Percentiles rank a stretch among this genome's conserved stretches.
These are phyloP conservation scores for Myotis findleyi DNA, from an alignment of 2,797 vertebrate genomes.

Conservation along the genomic window DNA sequence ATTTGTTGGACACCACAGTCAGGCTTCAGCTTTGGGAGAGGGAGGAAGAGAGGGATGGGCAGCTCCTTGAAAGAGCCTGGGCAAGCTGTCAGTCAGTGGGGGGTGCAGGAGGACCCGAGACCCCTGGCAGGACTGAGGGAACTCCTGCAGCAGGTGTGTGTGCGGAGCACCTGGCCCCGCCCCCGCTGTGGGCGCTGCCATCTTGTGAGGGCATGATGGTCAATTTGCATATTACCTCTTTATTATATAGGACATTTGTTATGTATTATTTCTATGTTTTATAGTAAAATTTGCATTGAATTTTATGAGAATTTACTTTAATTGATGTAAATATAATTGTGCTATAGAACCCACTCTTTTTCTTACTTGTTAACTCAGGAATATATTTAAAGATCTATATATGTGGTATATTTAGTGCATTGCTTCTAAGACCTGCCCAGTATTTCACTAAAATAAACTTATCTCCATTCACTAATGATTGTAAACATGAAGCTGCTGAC, in stretches of 20 bases:
- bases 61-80: too few species aligned
- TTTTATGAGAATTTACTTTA: not conserved
- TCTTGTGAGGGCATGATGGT: too few species aligned
- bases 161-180: too few species aligned
- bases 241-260: not conserved
- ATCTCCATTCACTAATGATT: not conserved
- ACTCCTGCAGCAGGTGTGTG: too few species aligned
- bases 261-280: slow-evolving; percentile 1
- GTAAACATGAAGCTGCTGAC: not conserved
- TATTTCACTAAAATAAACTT: not conserved
- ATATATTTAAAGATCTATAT: not conserved
- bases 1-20: too few species aligned
- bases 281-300: not conserved
- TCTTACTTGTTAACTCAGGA: not conserved
- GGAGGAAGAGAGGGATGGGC: too few species aligned
- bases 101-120: too few species aligned
- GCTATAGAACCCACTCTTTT: not conserved
- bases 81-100: too few species aligned
- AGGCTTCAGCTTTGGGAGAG: too few species aligned
- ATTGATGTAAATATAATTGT: not conserved
- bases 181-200: too few species aligned
- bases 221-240: too few species aligned
- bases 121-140: too few species aligned
- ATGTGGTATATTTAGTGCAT: not conserved
- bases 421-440: not conserved